phyloP scores from a whole-genome alignment of 2,113 vertebrate genomes.

The Danio rerio region GRCz12tu NC_133190.1:9932501-9933000 shows the following conservation, averaged over 20 bases:
- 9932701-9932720: constrained; percentile 48
- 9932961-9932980: constrained; percentile 84
- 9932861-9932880: constrained; percentile 62
- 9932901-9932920: constrained; percentile 65
- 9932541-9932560: constrained; percentile 49
- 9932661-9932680: constrained; percentile 61
- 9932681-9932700: constrained; percentile 61
- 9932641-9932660: constrained; percentile 60
- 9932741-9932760: constrained; percentile 43
- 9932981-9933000: constrained; percentile 66
- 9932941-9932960: constrained; percentile 80
- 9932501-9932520: background rate
- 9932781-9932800: constrained; percentile 51
- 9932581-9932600: constrained; percentile 64
- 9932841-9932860: constrained; percentile 61
- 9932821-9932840: constrained; percentile 57
- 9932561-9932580: constrained; percentile 79
- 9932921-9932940: constrained; percentile 71
- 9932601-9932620: constrained; percentile 55
- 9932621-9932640: constrained; percentile 62
- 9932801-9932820: constrained; percentile 53
- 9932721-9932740: constrained; percentile 32
- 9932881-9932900: constrained; percentile 18
- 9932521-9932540: constrained; percentile 11
- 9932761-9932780: constrained; percentile 71